Conservation (phyloP, 2,888 invertebrate species). For the Pasiphila rectangulata region DNA sequence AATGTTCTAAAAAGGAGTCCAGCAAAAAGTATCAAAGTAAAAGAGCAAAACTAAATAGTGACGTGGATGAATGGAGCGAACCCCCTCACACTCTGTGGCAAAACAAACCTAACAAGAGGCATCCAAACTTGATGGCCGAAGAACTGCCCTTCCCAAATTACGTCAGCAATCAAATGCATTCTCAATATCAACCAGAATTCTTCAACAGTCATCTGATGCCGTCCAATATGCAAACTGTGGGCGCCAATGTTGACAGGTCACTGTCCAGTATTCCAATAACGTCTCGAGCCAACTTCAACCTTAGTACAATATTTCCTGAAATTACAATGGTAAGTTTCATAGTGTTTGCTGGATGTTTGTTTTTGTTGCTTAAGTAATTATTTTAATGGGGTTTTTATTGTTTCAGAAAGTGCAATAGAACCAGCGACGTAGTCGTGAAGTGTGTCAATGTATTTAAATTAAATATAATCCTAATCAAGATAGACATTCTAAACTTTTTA, state of each 20-base stretch:
- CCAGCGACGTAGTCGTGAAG: constrained; percentile 5
- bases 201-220: constrained; percentile 71
- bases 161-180: constrained; percentile 64
- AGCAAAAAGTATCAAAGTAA: constrained; percentile 72
- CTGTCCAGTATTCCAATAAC: constrained; percentile 63
- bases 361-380: neutral
- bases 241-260: constrained; percentile 60
- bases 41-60: constrained; percentile 58
- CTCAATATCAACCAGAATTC: constrained; percentile 70
- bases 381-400: constrained; percentile 30
- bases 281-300: constrained; percentile 87
- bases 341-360: constrained; percentile 43
- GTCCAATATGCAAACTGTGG: constrained; percentile 61
- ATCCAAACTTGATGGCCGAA: constrained; percentile 61
- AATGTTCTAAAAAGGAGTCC: constrained; percentile 73
- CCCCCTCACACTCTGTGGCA: constrained; percentile 65
- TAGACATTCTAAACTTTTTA: neutral
- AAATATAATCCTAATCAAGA: neutral
- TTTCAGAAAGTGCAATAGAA: constrained; percentile 75
- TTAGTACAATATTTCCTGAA: constrained; percentile 92
- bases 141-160: constrained; percentile 69
- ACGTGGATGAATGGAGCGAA: constrained; percentile 70
- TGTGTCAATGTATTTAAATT: neutral
- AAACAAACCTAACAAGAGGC: constrained; percentile 62
- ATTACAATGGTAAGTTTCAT: constrained; percentile 82